Percentiles rank a stretch among this genome's conserved stretches.
These are phyloP conservation scores for Melanostoma scalare DNA, from an alignment of 2,888 invertebrate genomes.

Conservation along the genomic window DNA sequence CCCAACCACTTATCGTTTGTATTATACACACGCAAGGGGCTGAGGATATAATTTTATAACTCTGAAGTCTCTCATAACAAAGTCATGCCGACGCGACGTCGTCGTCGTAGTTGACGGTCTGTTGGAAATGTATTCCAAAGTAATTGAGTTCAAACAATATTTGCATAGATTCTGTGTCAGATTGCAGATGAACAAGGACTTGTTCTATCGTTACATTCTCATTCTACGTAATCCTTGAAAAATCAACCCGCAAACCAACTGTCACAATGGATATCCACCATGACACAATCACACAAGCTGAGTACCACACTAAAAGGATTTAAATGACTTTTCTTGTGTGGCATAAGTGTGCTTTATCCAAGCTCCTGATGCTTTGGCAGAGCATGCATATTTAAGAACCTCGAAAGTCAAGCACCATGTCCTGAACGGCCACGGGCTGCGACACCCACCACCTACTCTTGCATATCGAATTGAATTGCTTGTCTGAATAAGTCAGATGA, in stretches of 20 bases:
- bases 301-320: constrained; percentile 44
- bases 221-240: constrained; percentile 12
- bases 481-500: constrained; percentile 21
- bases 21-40: background rate
- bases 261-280: constrained; percentile 18
- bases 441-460: background rate
- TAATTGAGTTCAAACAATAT: constrained; percentile 61
- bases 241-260: constrained; percentile 17
- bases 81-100: background rate
- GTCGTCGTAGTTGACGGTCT: constrained; percentile 19
- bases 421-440: background rate
- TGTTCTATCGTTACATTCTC: constrained; percentile 14
- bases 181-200: constrained; percentile 35
- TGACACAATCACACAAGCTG: constrained; percentile 14
- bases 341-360: constrained; percentile 7
- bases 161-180: constrained; percentile 56
- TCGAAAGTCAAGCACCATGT: background rate
- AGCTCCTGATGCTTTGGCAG: background rate
- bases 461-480: constrained; percentile 4
- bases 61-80: background rate
- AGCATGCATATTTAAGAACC: constrained; percentile 30
- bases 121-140: constrained; percentile 33
- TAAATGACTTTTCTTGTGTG: constrained; percentile 41
- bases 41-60: background rate
- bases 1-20: constrained; percentile 2